Evolutionary conservation across 2,113 vertebrate species (phyloP), one percentile per base, ranked within the genome.

Genomic region (Bambusicola thoracicus): DNA sequence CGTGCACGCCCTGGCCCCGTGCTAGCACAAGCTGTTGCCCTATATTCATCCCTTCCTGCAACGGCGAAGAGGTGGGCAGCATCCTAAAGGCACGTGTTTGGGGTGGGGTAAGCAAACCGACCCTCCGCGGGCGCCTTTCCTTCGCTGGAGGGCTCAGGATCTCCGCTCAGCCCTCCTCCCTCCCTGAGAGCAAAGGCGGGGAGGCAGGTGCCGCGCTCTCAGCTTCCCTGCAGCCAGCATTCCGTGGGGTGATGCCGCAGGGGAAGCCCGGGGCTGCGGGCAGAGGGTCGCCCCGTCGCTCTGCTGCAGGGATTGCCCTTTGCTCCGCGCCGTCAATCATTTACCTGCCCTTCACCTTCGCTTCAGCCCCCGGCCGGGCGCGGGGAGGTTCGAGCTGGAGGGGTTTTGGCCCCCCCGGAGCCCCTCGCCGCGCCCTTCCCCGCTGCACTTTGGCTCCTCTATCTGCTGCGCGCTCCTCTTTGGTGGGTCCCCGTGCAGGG

Each of bases 401-500:
- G 32, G 53, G 30, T 56, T 56, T 32, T 30, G 19, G 53, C 53
- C 30, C 53, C 51, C 51, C 29, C 51, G 51, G 51, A 53, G 51
- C 70, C 88, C 76, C 72, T 83, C 4, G 78, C 49, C 48, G 58
- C 30, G 6, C n/a, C 5, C 58, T 49, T 56, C 65, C 67, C 40
- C 1, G 46, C 82, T 85, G 73, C 13, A 3, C 86, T 85, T 62
- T 38, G 81, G 82, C 94, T 77, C 70, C 75, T 90, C 90, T 76
- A 53, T 91, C 92, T 20, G 36, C 92, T 68, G 74, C 72, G 8
- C 38, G 80, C 85, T 93, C 74, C 86, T 84, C 81, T 68, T 67
- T 58, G 82, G 88, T 78, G 79, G 93, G 82, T 90, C 87, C 82
- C 83, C 2, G 61, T 43, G 87, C 87, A 81, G 87, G 75, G 89